Percentiles rank a stretch among this genome's conserved stretches.
These are phyloP conservation scores for Drosophila sp. DNA, from an alignment of 1,140 invertebrate species.

Conservation along the genomic window DNA sequence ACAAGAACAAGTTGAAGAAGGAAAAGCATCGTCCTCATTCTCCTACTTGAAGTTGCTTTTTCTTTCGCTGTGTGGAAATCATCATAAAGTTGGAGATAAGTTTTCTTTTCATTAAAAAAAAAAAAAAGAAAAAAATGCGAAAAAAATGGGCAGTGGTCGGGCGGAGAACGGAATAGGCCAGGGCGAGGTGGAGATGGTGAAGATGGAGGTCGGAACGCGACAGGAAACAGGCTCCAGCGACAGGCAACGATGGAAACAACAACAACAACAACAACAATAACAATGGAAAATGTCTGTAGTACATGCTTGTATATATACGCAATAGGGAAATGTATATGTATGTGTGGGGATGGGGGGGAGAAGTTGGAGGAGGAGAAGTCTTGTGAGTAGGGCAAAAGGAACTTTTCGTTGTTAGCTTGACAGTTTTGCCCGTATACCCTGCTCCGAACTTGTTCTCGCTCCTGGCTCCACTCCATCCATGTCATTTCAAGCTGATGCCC, in stretches of 20 bases:
- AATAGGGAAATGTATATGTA: background rate
- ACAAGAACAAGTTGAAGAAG: slow-evolving; percentile 70
- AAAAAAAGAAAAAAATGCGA: slow-evolving; percentile 38
- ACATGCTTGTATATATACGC: slow-evolving; percentile 25
- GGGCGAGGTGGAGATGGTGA: slow-evolving; percentile 15
- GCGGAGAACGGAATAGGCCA: slow-evolving; percentile 13
- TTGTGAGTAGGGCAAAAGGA: slow-evolving; percentile 68
- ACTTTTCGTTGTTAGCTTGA: slow-evolving; percentile 57
- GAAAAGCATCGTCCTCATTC: slow-evolving; percentile 59
- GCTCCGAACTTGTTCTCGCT: slow-evolving; percentile 5
- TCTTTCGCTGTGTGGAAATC: slow-evolving; percentile 64
- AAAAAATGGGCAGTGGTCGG: slow-evolving; percentile 52
- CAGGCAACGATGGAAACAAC: slow-evolving; percentile 47
- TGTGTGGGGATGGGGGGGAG: background rate
- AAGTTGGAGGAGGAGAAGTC: slow-evolving; percentile 6
- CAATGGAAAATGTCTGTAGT: slow-evolving; percentile 44
- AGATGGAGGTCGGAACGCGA: slow-evolving; percentile 49
- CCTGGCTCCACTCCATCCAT: slow-evolving; percentile 13
- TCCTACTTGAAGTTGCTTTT: slow-evolving; percentile 38
- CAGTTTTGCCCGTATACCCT: slow-evolving; percentile 46
- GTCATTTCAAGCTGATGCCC: slow-evolving; percentile 67
- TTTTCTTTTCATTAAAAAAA: slow-evolving; percentile 77
- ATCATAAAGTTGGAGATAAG: slow-evolving; percentile 81
- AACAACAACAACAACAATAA: slow-evolving; percentile 39
- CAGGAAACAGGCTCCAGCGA: slow-evolving; percentile 68